Evolutionary conservation across 2,888 invertebrate genomes (phyloP).

Genomic region (Sylvicola cinctus): DNA sequence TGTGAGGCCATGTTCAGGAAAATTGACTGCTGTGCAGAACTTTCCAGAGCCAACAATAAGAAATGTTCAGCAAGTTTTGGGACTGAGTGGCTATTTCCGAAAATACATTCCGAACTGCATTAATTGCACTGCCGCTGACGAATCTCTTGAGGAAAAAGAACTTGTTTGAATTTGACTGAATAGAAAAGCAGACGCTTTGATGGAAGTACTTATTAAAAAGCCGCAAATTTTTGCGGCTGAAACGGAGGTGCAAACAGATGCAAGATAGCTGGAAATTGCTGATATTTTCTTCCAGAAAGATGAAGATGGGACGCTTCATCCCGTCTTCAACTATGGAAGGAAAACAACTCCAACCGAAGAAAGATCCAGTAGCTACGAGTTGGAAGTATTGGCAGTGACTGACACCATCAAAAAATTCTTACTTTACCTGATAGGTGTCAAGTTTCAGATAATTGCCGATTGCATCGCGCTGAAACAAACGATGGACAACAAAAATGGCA

Average conservation of each 20-base stretch:
- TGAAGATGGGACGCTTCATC: neutral
- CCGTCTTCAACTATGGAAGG: neutral
- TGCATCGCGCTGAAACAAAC: neutral
- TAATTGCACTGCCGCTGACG: neutral
- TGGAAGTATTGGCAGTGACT: neutral
- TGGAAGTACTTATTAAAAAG: neutral
- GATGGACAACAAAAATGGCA: neutral
- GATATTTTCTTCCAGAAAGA: neutral
- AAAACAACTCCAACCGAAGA: neutral
- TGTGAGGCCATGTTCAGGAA: no score
- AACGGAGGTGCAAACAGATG: neutral
- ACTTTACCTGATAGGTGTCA: neutral
- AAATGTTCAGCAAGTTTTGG: neutral
- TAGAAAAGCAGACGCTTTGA: neutral
- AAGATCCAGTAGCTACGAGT: neutral
- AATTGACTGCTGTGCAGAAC: no score
- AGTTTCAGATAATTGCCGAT: neutral
- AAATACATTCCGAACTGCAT: neutral
- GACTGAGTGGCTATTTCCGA: neutral
- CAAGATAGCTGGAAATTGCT: no score
- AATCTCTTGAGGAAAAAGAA: neutral
- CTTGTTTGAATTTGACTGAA: no score
- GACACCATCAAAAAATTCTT: neutral
- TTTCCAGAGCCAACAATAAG: no score
- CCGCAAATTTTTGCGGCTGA: neutral